Conservation (phyloP, 2,113 vertebrate genomes). For the Cavia porcellus region DNA sequence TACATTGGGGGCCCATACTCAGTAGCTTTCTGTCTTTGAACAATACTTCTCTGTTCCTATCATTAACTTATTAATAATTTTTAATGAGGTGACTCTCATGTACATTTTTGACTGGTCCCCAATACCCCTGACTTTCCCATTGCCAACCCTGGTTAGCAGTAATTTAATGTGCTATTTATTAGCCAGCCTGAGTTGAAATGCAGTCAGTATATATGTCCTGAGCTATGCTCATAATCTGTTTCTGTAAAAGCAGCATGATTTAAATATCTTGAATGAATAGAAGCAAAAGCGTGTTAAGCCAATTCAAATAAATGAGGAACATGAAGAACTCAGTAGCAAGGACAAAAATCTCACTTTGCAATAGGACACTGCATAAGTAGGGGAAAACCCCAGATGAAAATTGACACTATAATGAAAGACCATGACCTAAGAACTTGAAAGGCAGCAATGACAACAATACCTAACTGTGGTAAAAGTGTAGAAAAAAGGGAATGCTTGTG, state of each 20-base stretch:
- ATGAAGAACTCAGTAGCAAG: not conserved
- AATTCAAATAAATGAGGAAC: not conserved
- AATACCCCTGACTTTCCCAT: not conserved
- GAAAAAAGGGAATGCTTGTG: not conserved
- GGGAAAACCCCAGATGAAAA: not conserved
- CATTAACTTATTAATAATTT: not conserved
- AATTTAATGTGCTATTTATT: slow-evolving; percentile 72
- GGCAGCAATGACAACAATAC: not conserved
- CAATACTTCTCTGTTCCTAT: not conserved
- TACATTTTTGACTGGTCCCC: not conserved
- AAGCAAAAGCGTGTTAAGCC: not conserved
- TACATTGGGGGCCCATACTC: no score
- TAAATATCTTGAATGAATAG: not conserved
- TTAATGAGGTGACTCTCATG: not conserved
- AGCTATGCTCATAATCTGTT: not conserved
- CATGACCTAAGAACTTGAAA: not conserved
- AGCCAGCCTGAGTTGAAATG: not conserved
- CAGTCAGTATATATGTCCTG: not conserved
- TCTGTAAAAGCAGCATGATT: not conserved
- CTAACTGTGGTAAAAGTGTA: not conserved
- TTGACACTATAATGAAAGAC: no score
- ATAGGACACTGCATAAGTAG: no score
- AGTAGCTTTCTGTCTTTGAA: not conserved
- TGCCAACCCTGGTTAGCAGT: slow-evolving; percentile 2
- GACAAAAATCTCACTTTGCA: not conserved